These are phyloP conservation scores for Leucopsar rothschildi DNA, from an alignment of 2,113 vertebrate species.

Conservation along the genomic window DNA sequence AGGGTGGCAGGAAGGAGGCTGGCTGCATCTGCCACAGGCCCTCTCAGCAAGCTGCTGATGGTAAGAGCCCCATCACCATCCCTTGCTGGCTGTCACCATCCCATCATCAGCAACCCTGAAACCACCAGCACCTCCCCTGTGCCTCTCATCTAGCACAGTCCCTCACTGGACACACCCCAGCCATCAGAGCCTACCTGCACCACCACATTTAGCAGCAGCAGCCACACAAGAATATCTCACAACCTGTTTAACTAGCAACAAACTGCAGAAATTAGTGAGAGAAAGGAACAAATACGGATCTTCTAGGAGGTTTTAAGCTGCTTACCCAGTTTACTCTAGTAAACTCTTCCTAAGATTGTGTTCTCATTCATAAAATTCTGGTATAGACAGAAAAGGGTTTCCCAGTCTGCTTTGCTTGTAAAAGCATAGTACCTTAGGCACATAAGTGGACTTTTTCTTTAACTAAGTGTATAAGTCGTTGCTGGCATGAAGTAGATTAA, in stretches of 20 bases:
- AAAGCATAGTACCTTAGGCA: not conserved
- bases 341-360: not conserved
- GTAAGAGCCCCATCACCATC: not conserved
- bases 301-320: not conserved
- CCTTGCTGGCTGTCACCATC: not conserved
- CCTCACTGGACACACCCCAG: not conserved
- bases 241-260: not conserved
- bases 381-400: not conserved
- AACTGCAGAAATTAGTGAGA: not conserved
- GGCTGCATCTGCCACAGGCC: not conserved
- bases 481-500: not conserved
- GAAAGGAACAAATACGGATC: not conserved
- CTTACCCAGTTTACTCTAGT: not conserved
- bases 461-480: not conserved
- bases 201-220: not conserved
- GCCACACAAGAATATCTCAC: accelerated
- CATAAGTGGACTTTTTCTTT: not conserved
- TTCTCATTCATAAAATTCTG: not conserved
- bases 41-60: not conserved
- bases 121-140: not conserved
- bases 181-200: not conserved
- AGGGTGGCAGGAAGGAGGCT: not conserved
- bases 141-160: not conserved
- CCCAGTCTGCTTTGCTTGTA: not conserved
- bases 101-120: not conserved